Conservation (phyloP, 2,797 vertebrate species). For the Sebastes vulpes region DNA sequence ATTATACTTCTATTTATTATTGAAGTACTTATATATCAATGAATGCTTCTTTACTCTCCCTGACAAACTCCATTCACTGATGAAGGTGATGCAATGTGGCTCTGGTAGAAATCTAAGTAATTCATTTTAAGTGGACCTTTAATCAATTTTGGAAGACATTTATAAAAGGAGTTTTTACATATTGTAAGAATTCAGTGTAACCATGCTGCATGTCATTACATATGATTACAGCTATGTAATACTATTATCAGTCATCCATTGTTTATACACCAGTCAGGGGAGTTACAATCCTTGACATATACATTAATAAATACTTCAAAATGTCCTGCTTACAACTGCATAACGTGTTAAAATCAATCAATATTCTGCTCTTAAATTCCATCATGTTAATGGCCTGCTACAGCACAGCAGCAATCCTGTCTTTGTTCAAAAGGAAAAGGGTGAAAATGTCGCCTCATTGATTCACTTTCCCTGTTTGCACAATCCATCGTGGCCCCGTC, state of each 20-base stretch:
- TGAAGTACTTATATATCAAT: not conserved
- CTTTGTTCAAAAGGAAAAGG: slow-evolving; percentile 4
- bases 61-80: not conserved
- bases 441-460: slow-evolving; percentile 18
- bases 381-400: not conserved
- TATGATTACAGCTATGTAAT: not conserved
- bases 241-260: not conserved
- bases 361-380: not conserved
- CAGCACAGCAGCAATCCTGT: not conserved
- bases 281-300: not conserved
- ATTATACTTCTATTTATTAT: not conserved
- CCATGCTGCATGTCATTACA: not conserved
- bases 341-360: not conserved
- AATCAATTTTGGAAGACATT: not conserved
- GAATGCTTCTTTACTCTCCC: not conserved
- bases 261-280: not conserved
- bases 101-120: not conserved
- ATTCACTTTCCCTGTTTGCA: slow-evolving; percentile 41
- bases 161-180: not conserved
- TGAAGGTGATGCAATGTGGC: not conserved
- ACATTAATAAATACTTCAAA: not conserved
- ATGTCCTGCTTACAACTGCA: not conserved
- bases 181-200: not conserved
- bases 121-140: not conserved
- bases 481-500: slow-evolving; percentile 25